phyloP scores from a whole-genome alignment of 2,797 vertebrate species.

The Cottoperca gobio region DNA sequence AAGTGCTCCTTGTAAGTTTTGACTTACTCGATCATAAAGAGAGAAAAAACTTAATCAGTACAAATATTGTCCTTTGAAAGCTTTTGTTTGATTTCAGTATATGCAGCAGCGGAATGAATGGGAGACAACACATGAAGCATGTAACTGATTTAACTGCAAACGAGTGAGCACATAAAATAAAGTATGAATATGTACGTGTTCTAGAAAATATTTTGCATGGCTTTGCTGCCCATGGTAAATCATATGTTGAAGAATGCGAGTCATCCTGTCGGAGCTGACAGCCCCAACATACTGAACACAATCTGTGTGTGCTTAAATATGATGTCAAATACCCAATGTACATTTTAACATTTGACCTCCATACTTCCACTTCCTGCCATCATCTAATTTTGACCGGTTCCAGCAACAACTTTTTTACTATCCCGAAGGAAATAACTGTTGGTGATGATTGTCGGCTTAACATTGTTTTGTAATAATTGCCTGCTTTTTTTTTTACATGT shows the following conservation, averaged over 20 bases:
- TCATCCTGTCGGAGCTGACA: background rate
- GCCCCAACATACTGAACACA: background rate
- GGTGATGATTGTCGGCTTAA: no score
- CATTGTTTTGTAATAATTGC: no score
- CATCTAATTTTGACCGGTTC: background rate
- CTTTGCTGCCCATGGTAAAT: background rate
- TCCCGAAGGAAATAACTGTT: background rate
- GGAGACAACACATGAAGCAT: background rate
- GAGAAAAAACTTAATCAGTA: background rate
- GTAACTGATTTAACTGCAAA: background rate
- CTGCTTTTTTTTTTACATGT: no score
- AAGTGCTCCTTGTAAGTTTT: constrained; percentile 4
- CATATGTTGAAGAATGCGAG: background rate
- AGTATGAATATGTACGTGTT: background rate
- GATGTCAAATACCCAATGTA: background rate
- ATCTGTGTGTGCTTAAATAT: no score
- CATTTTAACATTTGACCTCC: background rate
- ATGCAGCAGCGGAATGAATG: background rate
- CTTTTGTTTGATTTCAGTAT: background rate
- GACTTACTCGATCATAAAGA: background rate
- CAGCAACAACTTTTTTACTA: background rate
- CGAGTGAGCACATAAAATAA: background rate
- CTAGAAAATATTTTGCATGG: background rate
- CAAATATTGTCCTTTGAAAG: background rate
- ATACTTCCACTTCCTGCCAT: background rate